A percentile compares a stretch with the other conserved stretches of the same genome.
These are phyloP conservation scores for Polydesmus complanatus DNA, from an alignment of 2,888 invertebrate genomes.

Conservation along the genomic window DNA sequence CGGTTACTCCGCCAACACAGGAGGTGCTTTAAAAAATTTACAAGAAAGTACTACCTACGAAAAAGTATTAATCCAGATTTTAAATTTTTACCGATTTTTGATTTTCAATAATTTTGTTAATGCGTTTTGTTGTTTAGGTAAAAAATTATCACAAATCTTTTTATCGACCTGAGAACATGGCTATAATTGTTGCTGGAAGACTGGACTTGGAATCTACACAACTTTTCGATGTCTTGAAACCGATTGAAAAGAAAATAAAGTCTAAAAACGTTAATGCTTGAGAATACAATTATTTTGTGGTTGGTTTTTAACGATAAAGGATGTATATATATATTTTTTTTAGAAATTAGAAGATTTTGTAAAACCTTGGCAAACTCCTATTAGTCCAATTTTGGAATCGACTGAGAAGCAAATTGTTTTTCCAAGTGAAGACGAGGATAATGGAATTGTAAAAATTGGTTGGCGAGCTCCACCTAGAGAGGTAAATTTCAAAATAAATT, in stretches of 20 bases:
- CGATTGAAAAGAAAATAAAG: slow-evolving; percentile 58
- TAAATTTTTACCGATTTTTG: slow-evolving; percentile 6
- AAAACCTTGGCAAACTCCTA: slow-evolving; percentile 60
- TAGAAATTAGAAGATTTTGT: slow-evolving; percentile 45
- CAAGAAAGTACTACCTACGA: slow-evolving; percentile 62
- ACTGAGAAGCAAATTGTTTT: slow-evolving; percentile 46
- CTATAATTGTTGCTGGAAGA: slow-evolving; percentile 67
- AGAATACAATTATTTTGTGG: slow-evolving; percentile 38
- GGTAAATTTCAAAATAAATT: neutral
- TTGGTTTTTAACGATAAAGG: too few species aligned
- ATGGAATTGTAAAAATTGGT: slow-evolving; percentile 59
- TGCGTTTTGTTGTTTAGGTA: too few species aligned
- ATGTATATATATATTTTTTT: too few species aligned
- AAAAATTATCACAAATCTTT: slow-evolving; percentile 67
- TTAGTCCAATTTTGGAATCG: slow-evolving; percentile 48
- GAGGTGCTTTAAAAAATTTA: slow-evolving; percentile 70
- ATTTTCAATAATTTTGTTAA: slow-evolving; percentile 20
- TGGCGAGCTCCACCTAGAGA: slow-evolving; percentile 56
- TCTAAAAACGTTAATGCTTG: slow-evolving; percentile 32
- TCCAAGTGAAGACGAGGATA: slow-evolving; percentile 70
- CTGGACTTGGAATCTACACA: slow-evolving; percentile 57
- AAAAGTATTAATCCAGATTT: slow-evolving; percentile 44
- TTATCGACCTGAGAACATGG: slow-evolving; percentile 77
- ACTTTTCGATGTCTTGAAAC: slow-evolving; percentile 55
- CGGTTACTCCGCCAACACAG: slow-evolving; percentile 72